Evolutionary conservation across 2,797 vertebrate species (phyloP).

Genomic region (Myripristis murdjan): DNA sequence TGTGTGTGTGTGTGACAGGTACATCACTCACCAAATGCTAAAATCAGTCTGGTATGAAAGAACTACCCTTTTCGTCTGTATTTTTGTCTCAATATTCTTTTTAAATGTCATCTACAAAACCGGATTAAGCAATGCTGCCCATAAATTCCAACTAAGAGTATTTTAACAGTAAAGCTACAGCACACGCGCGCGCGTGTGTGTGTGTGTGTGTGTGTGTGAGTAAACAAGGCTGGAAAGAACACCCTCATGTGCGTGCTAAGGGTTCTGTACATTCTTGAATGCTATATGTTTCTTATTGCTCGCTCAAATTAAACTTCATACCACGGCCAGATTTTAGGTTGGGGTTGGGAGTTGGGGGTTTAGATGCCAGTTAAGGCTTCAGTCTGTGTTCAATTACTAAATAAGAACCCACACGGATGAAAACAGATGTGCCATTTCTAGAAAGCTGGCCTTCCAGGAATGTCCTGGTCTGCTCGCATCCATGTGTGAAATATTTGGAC

Average conservation of each 20-base stretch:
- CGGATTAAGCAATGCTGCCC: background rate
- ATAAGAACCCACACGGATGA: conserved; percentile 11
- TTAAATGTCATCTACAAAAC: background rate
- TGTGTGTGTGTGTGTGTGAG: too few species aligned
- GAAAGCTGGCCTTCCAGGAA: conserved; percentile 55
- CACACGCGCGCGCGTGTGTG: too few species aligned
- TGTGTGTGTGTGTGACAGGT: background rate
- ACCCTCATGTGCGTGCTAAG: background rate
- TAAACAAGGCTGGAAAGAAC: too few species aligned
- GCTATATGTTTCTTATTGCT: background rate
- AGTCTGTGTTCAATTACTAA: conserved; percentile 44
- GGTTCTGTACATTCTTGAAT: background rate
- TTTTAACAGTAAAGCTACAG: too few species aligned
- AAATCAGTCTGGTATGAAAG: background rate
- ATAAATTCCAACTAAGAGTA: too few species aligned
- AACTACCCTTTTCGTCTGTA: background rate
- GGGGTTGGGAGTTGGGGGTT: background rate
- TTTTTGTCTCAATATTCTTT: conserved; percentile 8
- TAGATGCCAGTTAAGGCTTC: background rate
- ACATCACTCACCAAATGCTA: background rate
- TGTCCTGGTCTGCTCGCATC: background rate
- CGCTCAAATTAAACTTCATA: conserved; percentile 22
- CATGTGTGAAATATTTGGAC: conserved; percentile 2
- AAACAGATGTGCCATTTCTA: conserved; percentile 56
- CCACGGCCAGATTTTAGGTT: conserved; percentile 1